Conservation (phyloP, 2,797 vertebrate genomes). For the Catostomus latipinnis region DNA sequence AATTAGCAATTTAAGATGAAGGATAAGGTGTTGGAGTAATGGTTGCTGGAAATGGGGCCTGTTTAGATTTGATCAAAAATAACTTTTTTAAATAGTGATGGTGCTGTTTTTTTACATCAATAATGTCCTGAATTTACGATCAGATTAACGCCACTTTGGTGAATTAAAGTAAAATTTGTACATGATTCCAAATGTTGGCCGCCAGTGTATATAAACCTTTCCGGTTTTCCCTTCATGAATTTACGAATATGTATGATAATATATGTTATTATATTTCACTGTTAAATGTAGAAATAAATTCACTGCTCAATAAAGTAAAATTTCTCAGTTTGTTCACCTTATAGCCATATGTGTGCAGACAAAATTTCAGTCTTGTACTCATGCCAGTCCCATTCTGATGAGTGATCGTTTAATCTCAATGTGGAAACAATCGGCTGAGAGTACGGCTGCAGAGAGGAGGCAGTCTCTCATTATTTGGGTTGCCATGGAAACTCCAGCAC, state of each 20-base stretch:
- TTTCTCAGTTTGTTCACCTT: conserved; percentile 12
- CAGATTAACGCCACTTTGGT: no score
- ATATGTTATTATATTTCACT: neutral
- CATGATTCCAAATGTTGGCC: no score
- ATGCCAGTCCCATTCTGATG: conserved; percentile 12
- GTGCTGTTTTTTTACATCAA: no score
- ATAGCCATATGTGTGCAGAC: conserved; percentile 26
- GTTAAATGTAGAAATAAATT: neutral
- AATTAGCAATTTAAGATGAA: no score
- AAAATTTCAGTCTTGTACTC: conserved; percentile 49
- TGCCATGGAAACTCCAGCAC: conserved; percentile 63
- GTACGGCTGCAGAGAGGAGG: conserved; percentile 47
- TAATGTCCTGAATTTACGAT: no score
- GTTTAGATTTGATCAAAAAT: no score
- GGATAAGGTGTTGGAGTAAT: no score
- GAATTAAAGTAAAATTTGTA: no score
- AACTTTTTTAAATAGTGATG: no score
- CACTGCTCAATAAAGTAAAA: conserved; percentile 1
- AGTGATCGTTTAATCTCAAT: conserved; percentile 62
- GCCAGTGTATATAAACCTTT: no score
- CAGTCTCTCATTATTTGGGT: conserved; percentile 65
- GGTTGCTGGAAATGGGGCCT: no score
- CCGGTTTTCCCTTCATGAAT: neutral
- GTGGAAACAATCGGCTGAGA: conserved; percentile 63
- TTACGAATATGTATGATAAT: neutral